Percentiles rank a stretch among this genome's conserved stretches.
phyloP scores from a whole-genome alignment of 2,888 invertebrate genomes.

The Leptogaster cylindrica region DNA sequence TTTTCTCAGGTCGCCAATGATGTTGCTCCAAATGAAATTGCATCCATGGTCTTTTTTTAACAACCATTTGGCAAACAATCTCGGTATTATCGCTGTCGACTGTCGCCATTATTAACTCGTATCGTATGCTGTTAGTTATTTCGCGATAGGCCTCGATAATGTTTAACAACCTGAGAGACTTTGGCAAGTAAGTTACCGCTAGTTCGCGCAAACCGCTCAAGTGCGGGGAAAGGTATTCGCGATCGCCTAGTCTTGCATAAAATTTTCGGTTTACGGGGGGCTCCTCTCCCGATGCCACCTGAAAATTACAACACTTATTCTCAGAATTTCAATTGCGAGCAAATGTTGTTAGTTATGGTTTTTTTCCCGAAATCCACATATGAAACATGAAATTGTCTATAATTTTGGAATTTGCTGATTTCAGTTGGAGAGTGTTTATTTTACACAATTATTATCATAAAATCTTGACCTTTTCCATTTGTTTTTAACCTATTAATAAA shows the following conservation, averaged over 20 bases:
- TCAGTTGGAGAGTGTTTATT: no score
- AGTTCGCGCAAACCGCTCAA: constrained; percentile 59
- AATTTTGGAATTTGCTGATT: no score
- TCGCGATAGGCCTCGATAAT: constrained; percentile 60
- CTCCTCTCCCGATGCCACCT: no score
- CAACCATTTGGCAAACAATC: constrained; percentile 66
- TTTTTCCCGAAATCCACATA: no score
- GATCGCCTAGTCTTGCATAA: constrained; percentile 39
- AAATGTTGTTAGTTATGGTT: no score
- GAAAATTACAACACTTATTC: no score
- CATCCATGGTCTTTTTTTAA: constrained; percentile 72
- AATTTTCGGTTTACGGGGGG: no score
- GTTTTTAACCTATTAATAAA: no score
- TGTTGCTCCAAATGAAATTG: constrained; percentile 66
- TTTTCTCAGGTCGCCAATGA: constrained; percentile 67
- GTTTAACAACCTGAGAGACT: constrained; percentile 57
- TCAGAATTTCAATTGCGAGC: no score
- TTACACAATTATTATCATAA: no score
- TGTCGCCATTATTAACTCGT: constrained; percentile 58
- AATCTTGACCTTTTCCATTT: no score
- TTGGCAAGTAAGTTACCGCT: constrained; percentile 58
- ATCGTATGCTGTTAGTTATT: constrained; percentile 58
- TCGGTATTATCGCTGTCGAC: constrained; percentile 56
- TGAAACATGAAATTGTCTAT: no score
- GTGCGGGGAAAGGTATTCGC: constrained; percentile 59